Conservation (phyloP, 2,888 invertebrate genomes). For the Polietes domitor region DNA sequence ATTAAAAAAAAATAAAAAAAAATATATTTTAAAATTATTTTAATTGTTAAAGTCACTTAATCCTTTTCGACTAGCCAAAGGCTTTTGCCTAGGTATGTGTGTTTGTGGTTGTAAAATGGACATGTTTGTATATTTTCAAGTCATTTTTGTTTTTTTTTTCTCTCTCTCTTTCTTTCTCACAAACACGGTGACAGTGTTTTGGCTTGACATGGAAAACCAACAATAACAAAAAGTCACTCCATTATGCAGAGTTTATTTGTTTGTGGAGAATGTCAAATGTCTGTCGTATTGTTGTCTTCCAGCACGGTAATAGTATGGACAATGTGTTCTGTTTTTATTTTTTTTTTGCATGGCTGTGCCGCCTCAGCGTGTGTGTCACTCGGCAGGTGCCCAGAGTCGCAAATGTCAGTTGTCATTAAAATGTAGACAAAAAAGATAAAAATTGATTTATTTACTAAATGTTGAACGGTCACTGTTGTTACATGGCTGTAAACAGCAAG, state of each 20-base stretch:
- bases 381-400: conserved; percentile 34
- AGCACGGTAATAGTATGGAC: neutral
- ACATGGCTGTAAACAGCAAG: conserved; percentile 34
- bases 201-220: neutral
- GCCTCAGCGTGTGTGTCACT: conserved; percentile 1
- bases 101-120: neutral
- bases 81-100: neutral
- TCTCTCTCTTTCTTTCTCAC: too few relatives aligned
- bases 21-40: too few relatives aligned
- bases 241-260: neutral
- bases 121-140: neutral
- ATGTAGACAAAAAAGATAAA: conserved; percentile 53
- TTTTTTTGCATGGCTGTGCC: neutral
- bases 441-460: conserved; percentile 64
- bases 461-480: conserved; percentile 50
- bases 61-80: too few relatives aligned
- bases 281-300: conserved; percentile 2
- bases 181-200: conserved; percentile 16
- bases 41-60: too few relatives aligned
- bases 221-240: neutral
- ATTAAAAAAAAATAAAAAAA: too few relatives aligned
- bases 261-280: neutral
- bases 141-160: too few relatives aligned
- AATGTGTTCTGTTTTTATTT: too few relatives aligned
- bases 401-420: conserved; percentile 64